Conservation (phyloP, 2,888 invertebrate species). For the Meloe dianella region DNA sequence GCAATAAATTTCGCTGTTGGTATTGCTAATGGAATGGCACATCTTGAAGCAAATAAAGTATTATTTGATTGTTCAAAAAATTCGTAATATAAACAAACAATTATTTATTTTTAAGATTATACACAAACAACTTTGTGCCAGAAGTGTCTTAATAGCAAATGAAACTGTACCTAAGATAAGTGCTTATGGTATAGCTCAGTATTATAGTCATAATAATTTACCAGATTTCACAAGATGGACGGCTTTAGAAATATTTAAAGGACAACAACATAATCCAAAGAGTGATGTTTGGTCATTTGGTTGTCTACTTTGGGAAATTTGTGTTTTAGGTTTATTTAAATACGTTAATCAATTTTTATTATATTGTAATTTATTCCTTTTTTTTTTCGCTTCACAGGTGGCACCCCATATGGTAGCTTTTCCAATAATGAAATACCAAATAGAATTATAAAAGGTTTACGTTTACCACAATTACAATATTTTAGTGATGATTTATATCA, state of each 20-base stretch:
- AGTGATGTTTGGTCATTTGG: constrained; percentile 87
- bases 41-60: constrained; percentile 68
- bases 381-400: constrained; percentile 59
- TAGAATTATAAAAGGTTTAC: constrained; percentile 71
- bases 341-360: constrained; percentile 2
- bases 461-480: constrained; percentile 76
- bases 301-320: constrained; percentile 81
- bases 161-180: constrained; percentile 74
- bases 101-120: constrained; percentile 60
- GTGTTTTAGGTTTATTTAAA: constrained; percentile 68
- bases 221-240: constrained; percentile 81
- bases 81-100: too few relatives aligned
- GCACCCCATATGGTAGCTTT: constrained; percentile 78
- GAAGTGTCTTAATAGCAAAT: constrained; percentile 72
- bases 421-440: constrained; percentile 70
- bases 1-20: constrained; percentile 71
- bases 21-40: constrained; percentile 75
- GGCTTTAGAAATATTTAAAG: constrained; percentile 77
- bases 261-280: constrained; percentile 71
- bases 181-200: constrained; percentile 77
- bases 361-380: constrained; percentile 1
- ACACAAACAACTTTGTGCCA: constrained; percentile 76
- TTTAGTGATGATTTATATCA: constrained; percentile 82
- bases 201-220: constrained; percentile 67
- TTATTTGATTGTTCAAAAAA: constrained; percentile 19